A percentile compares a stretch with the other conserved stretches of the same genome.
Evolutionary conservation across 2,797 vertebrate genomes (phyloP).

Genomic region (Mionectes olivaceus): DNA sequence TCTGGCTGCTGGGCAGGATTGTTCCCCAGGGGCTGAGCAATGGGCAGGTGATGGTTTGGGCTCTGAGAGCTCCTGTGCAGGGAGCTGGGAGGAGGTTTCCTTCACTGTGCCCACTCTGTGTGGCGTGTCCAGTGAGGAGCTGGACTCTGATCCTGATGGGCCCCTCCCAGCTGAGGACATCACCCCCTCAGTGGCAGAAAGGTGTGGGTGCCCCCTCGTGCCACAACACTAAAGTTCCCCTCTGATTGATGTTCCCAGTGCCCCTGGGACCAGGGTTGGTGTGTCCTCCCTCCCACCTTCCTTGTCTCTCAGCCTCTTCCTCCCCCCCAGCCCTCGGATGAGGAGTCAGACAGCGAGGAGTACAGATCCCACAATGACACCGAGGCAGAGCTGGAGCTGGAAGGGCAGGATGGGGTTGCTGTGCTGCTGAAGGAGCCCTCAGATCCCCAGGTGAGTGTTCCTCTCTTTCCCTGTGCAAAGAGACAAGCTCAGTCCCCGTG

Average conservation of each 20-base stretch:
- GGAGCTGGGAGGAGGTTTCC: not conserved
- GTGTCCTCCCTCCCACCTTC: not conserved
- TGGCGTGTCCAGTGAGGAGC: not conserved
- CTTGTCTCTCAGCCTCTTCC: not conserved
- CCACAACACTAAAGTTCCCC: too few relatives aligned
- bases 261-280: fast-evolving
- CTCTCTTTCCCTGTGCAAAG: not conserved
- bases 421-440: constrained; percentile 43
- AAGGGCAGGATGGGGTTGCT: not conserved
- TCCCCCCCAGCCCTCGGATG: constrained; percentile 70
- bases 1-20: not conserved
- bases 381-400: constrained; percentile 80
- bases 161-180: not conserved
- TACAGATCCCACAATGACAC: constrained; percentile 82
- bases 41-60: fast-evolving
- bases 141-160: not conserved
- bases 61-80: not conserved
- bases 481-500: fast-evolving
- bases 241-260: not conserved
- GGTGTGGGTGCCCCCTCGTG: not conserved
- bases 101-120: fast-evolving
- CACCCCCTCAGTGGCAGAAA: not conserved
- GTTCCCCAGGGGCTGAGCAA: fast-evolving
- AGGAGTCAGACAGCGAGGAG: constrained; percentile 83
- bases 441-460: not conserved